These are phyloP conservation scores for Buathra laborator DNA, from an alignment of 2,888 invertebrate species.

Conservation along the genomic window DNA sequence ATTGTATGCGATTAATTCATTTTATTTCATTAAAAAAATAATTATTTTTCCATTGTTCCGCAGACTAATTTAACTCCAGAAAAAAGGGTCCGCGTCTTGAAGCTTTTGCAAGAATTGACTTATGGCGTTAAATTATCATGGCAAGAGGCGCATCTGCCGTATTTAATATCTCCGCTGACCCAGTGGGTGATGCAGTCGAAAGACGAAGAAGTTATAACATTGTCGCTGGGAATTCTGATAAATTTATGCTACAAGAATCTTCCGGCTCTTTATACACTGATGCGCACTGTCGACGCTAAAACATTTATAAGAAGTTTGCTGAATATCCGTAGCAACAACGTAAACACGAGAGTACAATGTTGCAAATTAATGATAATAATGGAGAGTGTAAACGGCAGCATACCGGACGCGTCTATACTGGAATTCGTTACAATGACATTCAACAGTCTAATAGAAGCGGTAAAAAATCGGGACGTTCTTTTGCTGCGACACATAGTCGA, in stretches of 20 bases:
- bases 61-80: conserved; percentile 87
- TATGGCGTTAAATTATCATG: conserved; percentile 92
- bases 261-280: conserved; percentile 90
- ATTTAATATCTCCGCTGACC: conserved; percentile 89
- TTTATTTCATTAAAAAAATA: too few relatives aligned
- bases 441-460: conserved; percentile 85
- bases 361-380: conserved; percentile 87
- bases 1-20: too few relatives aligned
- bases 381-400: conserved; percentile 86
- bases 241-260: conserved; percentile 93
- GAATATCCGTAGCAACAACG: conserved; percentile 86
- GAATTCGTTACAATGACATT: conserved; percentile 86
- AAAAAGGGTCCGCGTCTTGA: conserved; percentile 88
- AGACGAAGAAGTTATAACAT: conserved; percentile 85
- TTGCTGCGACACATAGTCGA: conserved; percentile 86
- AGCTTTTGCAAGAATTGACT: conserved; percentile 91
- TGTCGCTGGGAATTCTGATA: conserved; percentile 90
- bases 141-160: conserved; percentile 91
- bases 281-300: conserved; percentile 90
- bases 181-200: conserved; percentile 88
- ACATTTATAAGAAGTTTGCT: conserved; percentile 88
- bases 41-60: neutral
- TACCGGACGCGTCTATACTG: conserved; percentile 85
- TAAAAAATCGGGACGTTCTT: conserved; percentile 84
- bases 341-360: conserved; percentile 86